Percentiles rank a stretch among this genome's conserved stretches.
Evolutionary conservation across 2,888 invertebrate species (phyloP).

Genomic region (Tanytarsus gracilentus): DNA sequence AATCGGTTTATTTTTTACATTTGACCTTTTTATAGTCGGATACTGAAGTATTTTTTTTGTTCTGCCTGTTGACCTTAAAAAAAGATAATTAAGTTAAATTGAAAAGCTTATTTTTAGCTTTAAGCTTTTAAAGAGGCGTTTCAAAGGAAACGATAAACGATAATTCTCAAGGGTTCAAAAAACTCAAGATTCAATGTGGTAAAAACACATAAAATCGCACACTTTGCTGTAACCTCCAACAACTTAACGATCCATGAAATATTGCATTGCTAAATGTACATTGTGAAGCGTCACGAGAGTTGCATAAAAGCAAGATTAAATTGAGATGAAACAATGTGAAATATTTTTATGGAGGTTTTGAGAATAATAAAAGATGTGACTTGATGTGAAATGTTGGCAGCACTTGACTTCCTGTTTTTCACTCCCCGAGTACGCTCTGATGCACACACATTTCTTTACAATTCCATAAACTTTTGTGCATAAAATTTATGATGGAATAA

Average conservation of each 20-base stretch:
- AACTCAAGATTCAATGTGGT: not conserved
- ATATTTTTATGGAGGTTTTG: slow-evolving; percentile 12
- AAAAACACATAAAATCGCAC: too few species aligned
- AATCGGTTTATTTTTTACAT: too few species aligned
- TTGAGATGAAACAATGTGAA: slow-evolving; percentile 20
- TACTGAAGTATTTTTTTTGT: too few species aligned
- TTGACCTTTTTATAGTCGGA: too few species aligned
- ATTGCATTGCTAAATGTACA: slow-evolving; percentile 5
- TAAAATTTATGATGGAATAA: slow-evolving; percentile 9
- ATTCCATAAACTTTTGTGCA: not conserved
- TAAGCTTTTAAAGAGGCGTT: too few species aligned
- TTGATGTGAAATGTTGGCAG: not conserved
- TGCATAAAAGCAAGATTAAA: slow-evolving; percentile 10
- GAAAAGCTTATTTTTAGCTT: too few species aligned
- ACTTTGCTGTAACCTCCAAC: not conserved
- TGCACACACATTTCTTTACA: not conserved
- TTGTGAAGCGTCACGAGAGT: not conserved
- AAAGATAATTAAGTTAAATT: too few species aligned
- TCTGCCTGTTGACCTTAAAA: too few species aligned
- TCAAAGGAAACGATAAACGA: too few species aligned
- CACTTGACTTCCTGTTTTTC: not conserved
- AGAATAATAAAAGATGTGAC: slow-evolving; percentile 9
- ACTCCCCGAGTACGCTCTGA: not conserved
- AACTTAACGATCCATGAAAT: slow-evolving; percentile 4
- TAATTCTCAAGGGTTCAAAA: too few species aligned